These are phyloP conservation scores for Idaea aversata DNA, from an alignment of 2,888 invertebrate genomes.

Conservation along the genomic window DNA sequence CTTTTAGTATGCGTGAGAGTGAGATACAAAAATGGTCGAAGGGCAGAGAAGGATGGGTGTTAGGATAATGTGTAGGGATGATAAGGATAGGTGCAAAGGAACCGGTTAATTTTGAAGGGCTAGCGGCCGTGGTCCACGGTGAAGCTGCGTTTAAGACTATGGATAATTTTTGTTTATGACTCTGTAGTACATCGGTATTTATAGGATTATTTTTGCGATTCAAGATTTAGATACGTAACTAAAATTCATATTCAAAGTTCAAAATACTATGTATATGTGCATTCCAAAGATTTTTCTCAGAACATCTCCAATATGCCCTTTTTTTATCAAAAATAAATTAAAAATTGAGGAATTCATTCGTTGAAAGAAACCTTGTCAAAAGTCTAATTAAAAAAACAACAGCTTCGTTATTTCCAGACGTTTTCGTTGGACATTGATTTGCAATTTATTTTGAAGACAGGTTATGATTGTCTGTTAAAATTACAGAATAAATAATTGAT, in stretches of 20 bases:
- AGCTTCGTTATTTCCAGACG: neutral
- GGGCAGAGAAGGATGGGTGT: conserved; percentile 54
- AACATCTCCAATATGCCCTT: neutral
- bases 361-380: neutral
- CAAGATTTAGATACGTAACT: too few relatives aligned
- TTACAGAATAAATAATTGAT: neutral
- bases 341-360: neutral
- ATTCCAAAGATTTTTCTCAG: neutral
- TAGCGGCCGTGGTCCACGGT: conserved; percentile 61
- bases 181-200: conserved; percentile 30
- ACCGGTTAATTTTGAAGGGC: conserved; percentile 80
- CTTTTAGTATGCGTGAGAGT: conserved; percentile 70
- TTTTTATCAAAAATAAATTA: neutral
- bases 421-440: neutral
- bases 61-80: conserved; percentile 34
- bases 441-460: neutral
- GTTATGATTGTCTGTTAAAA: neutral
- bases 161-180: conserved; percentile 61
- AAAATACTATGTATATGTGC: neutral
- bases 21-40: conserved; percentile 76
- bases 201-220: neutral
- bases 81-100: conserved; percentile 51
- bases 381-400: neutral
- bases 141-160: conserved; percentile 49
- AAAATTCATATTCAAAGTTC: neutral